phyloP scores from a whole-genome alignment of 92 coral and sea anemone species.

The Phenganax stokvisi region DNA sequence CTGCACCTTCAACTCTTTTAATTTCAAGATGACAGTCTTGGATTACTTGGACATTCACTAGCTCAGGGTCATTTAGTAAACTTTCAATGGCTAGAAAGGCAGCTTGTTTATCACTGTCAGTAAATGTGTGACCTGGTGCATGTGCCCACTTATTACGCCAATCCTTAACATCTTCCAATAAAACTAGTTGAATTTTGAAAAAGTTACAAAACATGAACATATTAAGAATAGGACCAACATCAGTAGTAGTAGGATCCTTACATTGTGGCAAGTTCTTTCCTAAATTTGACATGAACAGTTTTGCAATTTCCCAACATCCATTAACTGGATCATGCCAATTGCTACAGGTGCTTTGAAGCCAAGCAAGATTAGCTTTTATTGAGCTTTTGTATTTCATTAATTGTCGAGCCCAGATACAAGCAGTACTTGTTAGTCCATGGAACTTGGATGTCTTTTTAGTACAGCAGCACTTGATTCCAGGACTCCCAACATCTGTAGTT shows the following conservation, averaged over 20 bases:
- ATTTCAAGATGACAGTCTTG: neutral
- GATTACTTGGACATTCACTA: neutral
- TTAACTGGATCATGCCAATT: conserved; percentile 58
- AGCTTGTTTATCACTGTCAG: conserved; percentile 4
- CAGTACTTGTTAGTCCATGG: no score
- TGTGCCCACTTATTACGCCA: conserved; percentile 52
- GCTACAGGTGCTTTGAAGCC: conserved; percentile 61
- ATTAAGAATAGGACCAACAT: conserved; percentile 61
- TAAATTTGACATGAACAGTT: conserved; percentile 61
- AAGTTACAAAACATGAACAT: conserved; percentile 54
- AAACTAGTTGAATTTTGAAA: conserved; percentile 46
- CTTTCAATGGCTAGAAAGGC: conserved; percentile 17
- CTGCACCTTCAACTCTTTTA: neutral
- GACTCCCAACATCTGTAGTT: conserved; percentile 11
- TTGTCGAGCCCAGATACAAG: neutral
- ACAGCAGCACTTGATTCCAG: no score
- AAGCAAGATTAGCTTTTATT: conserved; percentile 45
- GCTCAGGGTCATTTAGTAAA: neutral
- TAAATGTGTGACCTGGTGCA: neutral
- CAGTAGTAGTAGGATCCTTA: conserved; percentile 52
- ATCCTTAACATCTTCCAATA: conserved; percentile 54
- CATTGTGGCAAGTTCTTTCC: conserved; percentile 43
- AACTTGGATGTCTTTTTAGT: no score
- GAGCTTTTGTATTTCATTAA: conserved; percentile 25
- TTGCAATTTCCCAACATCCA: conserved; percentile 75